Evolutionary conservation across 2,888 invertebrate genomes (phyloP).

Genomic region (Torymus aiolomorphi): DNA sequence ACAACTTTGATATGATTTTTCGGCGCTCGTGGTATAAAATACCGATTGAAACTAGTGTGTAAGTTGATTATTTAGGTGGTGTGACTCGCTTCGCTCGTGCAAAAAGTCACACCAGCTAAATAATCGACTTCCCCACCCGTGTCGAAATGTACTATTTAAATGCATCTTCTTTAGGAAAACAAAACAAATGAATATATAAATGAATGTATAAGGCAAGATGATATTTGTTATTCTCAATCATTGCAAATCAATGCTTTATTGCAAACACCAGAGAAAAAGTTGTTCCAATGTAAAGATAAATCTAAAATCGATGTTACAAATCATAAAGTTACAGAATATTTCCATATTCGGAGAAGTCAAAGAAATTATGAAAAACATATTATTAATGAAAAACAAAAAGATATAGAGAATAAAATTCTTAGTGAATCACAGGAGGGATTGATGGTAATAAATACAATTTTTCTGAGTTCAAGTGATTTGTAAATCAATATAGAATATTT

Average conservation of each 20-base stretch:
- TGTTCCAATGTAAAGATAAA: constrained; percentile 9
- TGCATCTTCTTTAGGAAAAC: no score
- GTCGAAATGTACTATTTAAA: no score
- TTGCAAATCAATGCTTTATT: not conserved
- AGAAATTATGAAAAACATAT: constrained; percentile 39
- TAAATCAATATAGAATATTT: no score
- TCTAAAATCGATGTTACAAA: constrained; percentile 25
- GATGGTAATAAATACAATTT: constrained; percentile 36
- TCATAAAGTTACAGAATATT: constrained; percentile 56
- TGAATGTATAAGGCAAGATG: no score
- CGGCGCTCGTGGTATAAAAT: no score
- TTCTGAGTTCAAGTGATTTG: constrained; percentile 7
- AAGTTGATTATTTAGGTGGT: no score
- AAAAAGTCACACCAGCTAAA: no score
- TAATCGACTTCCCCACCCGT: no score
- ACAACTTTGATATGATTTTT: no score
- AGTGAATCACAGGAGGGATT: constrained; percentile 47
- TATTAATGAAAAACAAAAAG: constrained; percentile 35
- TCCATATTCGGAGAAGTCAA: constrained; percentile 48
- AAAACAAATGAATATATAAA: no score
- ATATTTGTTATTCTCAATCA: not conserved
- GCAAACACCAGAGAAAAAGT: not conserved
- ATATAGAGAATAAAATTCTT: constrained; percentile 48
- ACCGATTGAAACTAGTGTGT: no score
- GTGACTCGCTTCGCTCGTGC: no score